These are phyloP conservation scores for Discoglossus pictus DNA, from an alignment of 2,797 vertebrate species.

Conservation along the genomic window DNA sequence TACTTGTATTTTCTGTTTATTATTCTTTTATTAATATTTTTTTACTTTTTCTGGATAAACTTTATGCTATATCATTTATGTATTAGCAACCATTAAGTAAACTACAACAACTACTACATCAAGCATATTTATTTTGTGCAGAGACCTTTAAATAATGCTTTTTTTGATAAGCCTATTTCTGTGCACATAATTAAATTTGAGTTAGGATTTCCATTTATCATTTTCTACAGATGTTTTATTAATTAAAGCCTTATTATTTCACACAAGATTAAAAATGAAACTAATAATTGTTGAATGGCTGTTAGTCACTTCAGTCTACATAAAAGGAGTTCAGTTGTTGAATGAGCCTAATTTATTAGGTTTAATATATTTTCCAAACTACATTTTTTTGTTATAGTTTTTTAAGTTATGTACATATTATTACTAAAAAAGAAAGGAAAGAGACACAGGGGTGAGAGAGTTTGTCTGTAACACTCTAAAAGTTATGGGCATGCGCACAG, in stretches of 20 bases:
- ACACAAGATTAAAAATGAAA: conserved; percentile 25
- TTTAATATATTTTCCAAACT: conserved; percentile 11
- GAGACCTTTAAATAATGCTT: neutral
- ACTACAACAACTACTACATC: neutral
- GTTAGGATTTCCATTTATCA: conserved; percentile 21
- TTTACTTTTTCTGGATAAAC: neutral
- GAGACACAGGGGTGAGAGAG: too few species aligned
- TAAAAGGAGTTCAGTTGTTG: conserved; percentile 13
- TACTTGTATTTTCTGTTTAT: neutral
- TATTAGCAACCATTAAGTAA: neutral
- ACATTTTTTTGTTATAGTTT: too few species aligned
- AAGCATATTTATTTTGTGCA: conserved; percentile 1
- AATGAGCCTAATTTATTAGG: neutral
- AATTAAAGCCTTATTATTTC: conserved; percentile 32
- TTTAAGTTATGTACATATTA: neutral
- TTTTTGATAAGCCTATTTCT: conserved; percentile 7
- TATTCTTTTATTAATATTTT: neutral
- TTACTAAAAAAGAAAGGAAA: too few species aligned
- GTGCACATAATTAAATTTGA: conserved; percentile 21
- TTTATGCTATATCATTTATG: neutral
- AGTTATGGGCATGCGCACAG: too few species aligned
- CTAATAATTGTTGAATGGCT: conserved; percentile 23
- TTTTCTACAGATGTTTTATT: conserved; percentile 42
- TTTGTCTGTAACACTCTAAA: too few species aligned
- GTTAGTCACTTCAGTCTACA: conserved; percentile 10